These are phyloP conservation scores for Megaleporinus macrocephalus DNA, from an alignment of 2,113 vertebrate genomes.

Conservation along the genomic window DNA sequence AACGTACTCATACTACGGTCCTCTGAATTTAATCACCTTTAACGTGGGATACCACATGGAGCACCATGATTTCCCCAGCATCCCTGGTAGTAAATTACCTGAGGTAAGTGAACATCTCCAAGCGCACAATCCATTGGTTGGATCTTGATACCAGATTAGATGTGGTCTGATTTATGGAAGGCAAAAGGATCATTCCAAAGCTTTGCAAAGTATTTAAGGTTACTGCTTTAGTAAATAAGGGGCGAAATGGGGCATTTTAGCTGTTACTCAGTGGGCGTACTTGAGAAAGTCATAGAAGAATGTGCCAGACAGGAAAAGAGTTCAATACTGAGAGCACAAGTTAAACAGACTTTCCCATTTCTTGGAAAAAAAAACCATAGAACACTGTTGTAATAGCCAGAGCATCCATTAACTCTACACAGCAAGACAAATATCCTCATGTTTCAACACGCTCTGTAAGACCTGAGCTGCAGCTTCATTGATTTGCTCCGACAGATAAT, in stretches of 20 bases:
- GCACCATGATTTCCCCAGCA: constrained; percentile 98
- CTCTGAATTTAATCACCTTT: constrained; percentile 94
- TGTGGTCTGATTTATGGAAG: not conserved
- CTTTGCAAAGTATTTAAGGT: not conserved
- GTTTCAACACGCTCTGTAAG: not conserved
- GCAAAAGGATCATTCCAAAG: not conserved
- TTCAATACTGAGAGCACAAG: not conserved
- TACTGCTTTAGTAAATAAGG: not conserved
- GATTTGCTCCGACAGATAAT: not conserved
- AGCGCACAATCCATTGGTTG: not conserved
- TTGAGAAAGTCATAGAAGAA: not conserved
- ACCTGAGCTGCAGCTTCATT: not conserved
- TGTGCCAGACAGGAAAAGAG: not conserved
- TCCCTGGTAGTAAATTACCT: constrained; percentile 91
- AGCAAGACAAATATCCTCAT: constrained; percentile 13
- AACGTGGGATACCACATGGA: constrained; percentile 98
- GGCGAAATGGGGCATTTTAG: not conserved
- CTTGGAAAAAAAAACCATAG: too few relatives aligned
- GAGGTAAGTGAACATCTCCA: constrained; percentile 77
- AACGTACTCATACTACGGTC: constrained; percentile 96
- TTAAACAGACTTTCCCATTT: not conserved
- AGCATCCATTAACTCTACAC: too few relatives aligned
- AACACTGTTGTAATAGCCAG: too few relatives aligned
- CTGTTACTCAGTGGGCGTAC: not conserved
- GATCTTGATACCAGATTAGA: not conserved